Conservation (phyloP, 2,888 invertebrate species). For the Cryptophagus acutangulus region DNA sequence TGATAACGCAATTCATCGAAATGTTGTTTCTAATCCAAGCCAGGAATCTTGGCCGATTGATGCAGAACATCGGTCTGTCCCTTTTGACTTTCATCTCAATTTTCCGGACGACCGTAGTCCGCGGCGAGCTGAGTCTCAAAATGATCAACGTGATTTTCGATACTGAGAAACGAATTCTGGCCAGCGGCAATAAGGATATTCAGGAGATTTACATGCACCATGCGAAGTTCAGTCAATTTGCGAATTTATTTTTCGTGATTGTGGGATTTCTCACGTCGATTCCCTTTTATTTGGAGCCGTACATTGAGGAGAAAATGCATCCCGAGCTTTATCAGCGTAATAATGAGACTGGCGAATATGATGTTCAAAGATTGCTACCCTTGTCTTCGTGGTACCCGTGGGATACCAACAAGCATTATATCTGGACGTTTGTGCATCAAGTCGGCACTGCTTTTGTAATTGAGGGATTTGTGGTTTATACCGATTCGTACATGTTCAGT, state of each 20-base stretch:
- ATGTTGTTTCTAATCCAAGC: neutral
- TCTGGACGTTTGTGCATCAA: slow-evolving; percentile 5
- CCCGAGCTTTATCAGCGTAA: slow-evolving; percentile 6
- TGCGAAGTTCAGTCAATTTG: slow-evolving; percentile 5
- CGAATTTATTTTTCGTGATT: slow-evolving; percentile 8
- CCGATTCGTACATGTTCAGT: slow-evolving; percentile 11
- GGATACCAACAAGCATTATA: slow-evolving; percentile 1
- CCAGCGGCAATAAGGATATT: slow-evolving; percentile 2
- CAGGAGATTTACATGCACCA: slow-evolving; percentile 3
- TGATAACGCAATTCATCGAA: slow-evolving; percentile 2
- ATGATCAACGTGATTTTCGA: slow-evolving; percentile 5
- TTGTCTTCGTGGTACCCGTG: neutral
- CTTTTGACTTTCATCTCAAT: slow-evolving; percentile 6
- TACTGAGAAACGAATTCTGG: slow-evolving; percentile 5
- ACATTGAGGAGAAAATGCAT: slow-evolving; percentile 4
- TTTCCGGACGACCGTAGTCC: neutral
- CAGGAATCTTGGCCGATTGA: slow-evolving; percentile 4
- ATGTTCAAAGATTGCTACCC: neutral
- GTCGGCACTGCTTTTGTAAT: slow-evolving; percentile 1
- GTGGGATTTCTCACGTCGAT: slow-evolving; percentile 6
- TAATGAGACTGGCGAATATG: slow-evolving; percentile 7
- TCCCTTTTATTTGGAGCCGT: slow-evolving; percentile 8
- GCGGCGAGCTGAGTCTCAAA: neutral
- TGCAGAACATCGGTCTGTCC: slow-evolving; percentile 6
- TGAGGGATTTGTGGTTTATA: slow-evolving; percentile 11